Base-by-base conservation (phyloP, 2,888 invertebrate species). In the Muscina levida region DNA sequence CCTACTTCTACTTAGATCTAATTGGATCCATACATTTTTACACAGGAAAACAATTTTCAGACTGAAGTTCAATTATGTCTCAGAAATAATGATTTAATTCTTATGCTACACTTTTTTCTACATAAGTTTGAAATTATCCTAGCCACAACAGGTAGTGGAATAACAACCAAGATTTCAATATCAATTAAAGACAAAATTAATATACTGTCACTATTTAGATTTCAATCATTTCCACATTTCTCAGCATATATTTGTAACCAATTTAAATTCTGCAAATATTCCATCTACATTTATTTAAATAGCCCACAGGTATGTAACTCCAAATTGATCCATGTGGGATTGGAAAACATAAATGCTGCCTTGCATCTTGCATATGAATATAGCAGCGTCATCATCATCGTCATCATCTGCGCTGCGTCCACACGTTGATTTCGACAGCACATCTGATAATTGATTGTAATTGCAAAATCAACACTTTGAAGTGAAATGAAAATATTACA, bases 381-480 rank as follows among this genome's bases (percentile, higher is more conserved):
- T 17, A 13, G 53, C 53, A 24, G 11, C 53, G 13, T 22, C 53
- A 53, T 6, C 53, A 24, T 22, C 53, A 53, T 53, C 51, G 8
- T 19, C 51, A 22, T 2, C 44, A 44, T 13, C 44, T 13, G 44
- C 44, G 11, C 8, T 13, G 6, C 44, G n/a, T 13, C 44, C 31
- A 3, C 13, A 8, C 44, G 4, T 8, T 44, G 44, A 44, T 4
- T 44, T 44, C 53, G 53, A 53, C 53, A 53, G 24, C 53, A 53
- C 53, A 53, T 53, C 68, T 44, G n/a, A 48, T 67, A 59, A 71
- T 74, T 79, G 79, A n/a, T 70, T 19, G 57, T 74, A 74, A 74
- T 74, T 79, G 67, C 53, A 72, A 72, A 75, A 75, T 75, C 71
- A 66, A 62, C 67, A 75, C 71, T 67, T 74, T 24, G 44, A 79